Conservation (phyloP, 92 coral and sea anemone genomes). For the Parazoanthus swiftii region DNA sequence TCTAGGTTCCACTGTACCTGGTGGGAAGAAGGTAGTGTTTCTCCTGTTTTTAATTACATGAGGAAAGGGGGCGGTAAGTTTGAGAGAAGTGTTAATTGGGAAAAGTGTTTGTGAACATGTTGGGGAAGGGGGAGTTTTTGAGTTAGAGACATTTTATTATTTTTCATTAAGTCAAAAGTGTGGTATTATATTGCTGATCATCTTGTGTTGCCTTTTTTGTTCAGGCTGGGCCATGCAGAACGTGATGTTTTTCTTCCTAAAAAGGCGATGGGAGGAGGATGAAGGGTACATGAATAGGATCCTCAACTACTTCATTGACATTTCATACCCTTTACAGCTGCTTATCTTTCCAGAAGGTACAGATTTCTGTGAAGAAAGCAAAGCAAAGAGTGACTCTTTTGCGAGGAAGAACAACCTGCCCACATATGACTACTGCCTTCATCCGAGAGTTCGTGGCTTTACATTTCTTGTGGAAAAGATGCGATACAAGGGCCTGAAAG, state of each 20-base stretch:
- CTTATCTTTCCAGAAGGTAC: slow-evolving; percentile 98
- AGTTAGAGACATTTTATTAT: not conserved
- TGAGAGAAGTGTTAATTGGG: not conserved
- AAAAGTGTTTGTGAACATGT: too few species aligned
- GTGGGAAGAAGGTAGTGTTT: too few species aligned
- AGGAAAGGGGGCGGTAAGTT: too few species aligned
- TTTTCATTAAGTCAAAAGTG: not conserved
- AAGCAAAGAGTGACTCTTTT: slow-evolving; percentile 75
- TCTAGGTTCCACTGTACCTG: too few species aligned
- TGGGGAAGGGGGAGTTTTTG: too few species aligned
- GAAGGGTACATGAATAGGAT: slow-evolving; percentile 75
- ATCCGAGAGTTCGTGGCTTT: slow-evolving; percentile 94
- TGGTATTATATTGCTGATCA: not conserved
- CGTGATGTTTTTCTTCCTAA: slow-evolving; percentile 83
- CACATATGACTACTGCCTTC: slow-evolving; percentile 80
- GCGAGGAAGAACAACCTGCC: slow-evolving; percentile 88
- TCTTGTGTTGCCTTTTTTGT: not conserved
- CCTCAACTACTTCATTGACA: slow-evolving; percentile 74
- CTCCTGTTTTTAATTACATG: too few species aligned
- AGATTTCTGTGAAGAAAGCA: slow-evolving; percentile 62
- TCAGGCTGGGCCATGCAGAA: slow-evolving; percentile 99
- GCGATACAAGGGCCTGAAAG: slow-evolving; percentile 68
- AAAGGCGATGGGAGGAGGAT: slow-evolving; percentile 90
- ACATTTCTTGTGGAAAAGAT: slow-evolving; percentile 84
- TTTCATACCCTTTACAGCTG: slow-evolving; percentile 80